Conservation (phyloP, 2,888 invertebrate genomes). For the Amiota minor region DNA sequence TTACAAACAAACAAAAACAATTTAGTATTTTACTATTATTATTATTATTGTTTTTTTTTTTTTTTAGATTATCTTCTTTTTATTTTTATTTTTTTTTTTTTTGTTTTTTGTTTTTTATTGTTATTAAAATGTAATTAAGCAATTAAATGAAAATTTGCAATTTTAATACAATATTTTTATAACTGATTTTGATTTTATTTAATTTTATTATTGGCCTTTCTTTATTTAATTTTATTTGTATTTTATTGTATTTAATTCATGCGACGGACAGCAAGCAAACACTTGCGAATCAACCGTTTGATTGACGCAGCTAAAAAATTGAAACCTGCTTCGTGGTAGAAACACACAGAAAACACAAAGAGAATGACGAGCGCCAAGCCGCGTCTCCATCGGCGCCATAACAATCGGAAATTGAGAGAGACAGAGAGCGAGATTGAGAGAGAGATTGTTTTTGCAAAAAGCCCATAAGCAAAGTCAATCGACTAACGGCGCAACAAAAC, state of each 20-base stretch:
- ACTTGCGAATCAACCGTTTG: conserved; percentile 62
- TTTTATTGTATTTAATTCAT: conserved; percentile 12
- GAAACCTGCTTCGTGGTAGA: conserved; percentile 53
- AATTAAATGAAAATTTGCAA: too few species aligned
- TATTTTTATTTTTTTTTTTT: conserved; percentile 2
- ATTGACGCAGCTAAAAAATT: conserved; percentile 61
- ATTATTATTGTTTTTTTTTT: conserved; percentile 8
- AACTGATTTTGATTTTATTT: not conserved
- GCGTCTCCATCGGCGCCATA: not conserved
- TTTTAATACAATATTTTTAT: too few species aligned
- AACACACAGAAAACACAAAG: conserved; percentile 2
- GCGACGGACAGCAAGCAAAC: conserved; percentile 16
- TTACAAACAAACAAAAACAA: conserved; percentile 26
- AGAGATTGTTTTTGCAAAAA: not conserved
- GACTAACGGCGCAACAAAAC: not conserved
- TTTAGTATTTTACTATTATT: conserved; percentile 1
- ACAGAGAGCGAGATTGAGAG: too few species aligned
- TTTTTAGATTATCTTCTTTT: not conserved
- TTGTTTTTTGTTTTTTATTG: conserved; percentile 3
- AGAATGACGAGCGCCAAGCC: conserved; percentile 3
- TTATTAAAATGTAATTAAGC: not conserved
- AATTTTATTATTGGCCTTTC: conserved; percentile 18
- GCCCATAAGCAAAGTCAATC: not conserved
- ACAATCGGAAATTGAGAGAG: too few species aligned
- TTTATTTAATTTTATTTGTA: conserved; percentile 17